A percentile compares a stretch with the other conserved stretches of the same genome.
These are phyloP conservation scores for Rhamphomyia laevipes DNA, from an alignment of 2,888 invertebrate species.

Conservation along the genomic window DNA sequence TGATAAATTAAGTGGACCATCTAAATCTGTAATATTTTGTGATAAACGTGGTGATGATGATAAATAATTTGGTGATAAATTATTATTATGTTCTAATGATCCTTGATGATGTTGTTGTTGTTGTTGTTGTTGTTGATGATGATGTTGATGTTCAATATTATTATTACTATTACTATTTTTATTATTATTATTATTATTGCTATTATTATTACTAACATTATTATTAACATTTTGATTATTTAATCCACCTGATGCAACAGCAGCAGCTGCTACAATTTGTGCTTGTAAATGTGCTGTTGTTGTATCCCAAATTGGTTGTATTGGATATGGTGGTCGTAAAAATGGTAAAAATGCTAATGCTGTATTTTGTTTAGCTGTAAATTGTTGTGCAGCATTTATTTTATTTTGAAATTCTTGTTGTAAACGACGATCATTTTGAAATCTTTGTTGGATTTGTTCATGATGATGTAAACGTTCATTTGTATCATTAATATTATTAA, in stretches of 20 bases:
- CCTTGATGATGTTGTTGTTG: constrained; percentile 3
- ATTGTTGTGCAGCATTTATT: neutral
- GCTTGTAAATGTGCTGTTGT: constrained; percentile 56
- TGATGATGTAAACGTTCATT: no score
- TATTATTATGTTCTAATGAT: neutral
- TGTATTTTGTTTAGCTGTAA: constrained; percentile 6
- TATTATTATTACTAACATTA: neutral
- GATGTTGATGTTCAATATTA: neutral
- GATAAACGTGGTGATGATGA: constrained; percentile 18
- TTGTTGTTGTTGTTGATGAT: constrained; percentile 2
- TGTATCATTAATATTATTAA: no score
- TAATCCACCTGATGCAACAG: constrained; percentile 26
- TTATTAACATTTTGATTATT: neutral
- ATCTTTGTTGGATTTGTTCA: no score
- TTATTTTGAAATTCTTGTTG: constrained; percentile 1
- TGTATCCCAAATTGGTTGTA: constrained; percentile 39
- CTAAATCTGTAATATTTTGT: constrained; percentile 45
- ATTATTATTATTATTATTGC: neutral
- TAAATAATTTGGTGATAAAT: constrained; percentile 9
- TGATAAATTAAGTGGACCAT: constrained; percentile 77
- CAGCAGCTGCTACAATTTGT: constrained; percentile 44
- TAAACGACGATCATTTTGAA: neutral
- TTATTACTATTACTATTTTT: neutral
- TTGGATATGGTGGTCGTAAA: constrained; percentile 28
- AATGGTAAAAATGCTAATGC: constrained; percentile 27